Evolutionary conservation across 35 echinoderm and acorn worm genomes (phyloP), one percentile per base, ranked within the genome.

Genomic region (Apostichopus japonicus): DNA sequence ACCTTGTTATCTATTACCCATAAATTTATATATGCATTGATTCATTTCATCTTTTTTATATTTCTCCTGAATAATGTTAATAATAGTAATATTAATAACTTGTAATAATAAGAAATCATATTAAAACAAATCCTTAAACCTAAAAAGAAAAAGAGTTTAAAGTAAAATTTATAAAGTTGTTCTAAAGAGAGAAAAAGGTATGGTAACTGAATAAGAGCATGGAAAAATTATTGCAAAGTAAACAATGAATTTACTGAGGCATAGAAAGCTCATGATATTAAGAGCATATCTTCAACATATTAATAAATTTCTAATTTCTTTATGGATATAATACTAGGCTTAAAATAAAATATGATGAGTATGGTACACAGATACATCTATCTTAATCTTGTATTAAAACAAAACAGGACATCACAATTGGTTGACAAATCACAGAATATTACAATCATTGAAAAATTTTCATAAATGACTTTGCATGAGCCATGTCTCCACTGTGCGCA

Each of bases 1-100:
- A 83, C 79, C 79, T 15, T 55, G 79, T 83, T 19, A 53, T 83
- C 54, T 83, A 83, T 83, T 83, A 83, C 79, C 79, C 79, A 83
- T 83, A 54, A 83, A 83, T 83, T 83, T 83, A 83, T 83, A 83
- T 51, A 83, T 83, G 79, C 79, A 83, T 83, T 33, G 15, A 83
- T 83, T 83, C 54, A 17, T 16, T 52, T 14, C 44, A 55, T 44
- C 33, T 54, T 55, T 54, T 83, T 13, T 83, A 83, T 83, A 83
- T 33, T 51, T 83, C 52, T 83, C 54, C 79, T 83, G 79, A 83
- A 83, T 83, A 54, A 54, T 83, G 54, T 44, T 44, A 44, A 44
- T 44, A 44, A 44, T 44, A 44, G 33, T 44, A 44, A 44, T 44
- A 44, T 19, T 83, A 54, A 15, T 17, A 83, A 83, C 16, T 53